phyloP scores from a whole-genome alignment of 2,113 vertebrate genomes.

The Dascyllus trimaculatus region DNA sequence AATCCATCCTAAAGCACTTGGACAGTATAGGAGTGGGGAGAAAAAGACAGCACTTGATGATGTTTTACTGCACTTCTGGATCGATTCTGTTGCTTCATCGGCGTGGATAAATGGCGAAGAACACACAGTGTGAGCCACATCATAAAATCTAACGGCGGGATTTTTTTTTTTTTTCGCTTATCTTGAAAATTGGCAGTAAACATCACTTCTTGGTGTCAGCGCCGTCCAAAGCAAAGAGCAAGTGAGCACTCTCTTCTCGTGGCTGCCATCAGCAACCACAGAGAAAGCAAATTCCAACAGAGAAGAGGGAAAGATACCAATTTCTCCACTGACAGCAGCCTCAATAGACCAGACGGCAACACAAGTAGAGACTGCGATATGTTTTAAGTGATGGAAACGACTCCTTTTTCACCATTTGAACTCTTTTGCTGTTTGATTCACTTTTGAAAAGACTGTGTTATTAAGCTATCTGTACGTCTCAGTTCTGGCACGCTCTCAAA shows the following conservation, averaged over 20 bases:
- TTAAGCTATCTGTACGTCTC: conserved; percentile 24
- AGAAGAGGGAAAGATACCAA: conserved; percentile 26
- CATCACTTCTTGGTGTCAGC: conserved; percentile 5
- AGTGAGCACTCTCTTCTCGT: conserved; percentile 9
- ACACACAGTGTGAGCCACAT: conserved; percentile 1
- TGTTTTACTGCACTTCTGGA: not conserved
- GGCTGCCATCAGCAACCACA: conserved; percentile 27
- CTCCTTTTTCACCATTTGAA: conserved; percentile 12
- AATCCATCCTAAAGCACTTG: not conserved
- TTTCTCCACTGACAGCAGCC: conserved; percentile 29
- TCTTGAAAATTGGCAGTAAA: conserved; percentile 18
- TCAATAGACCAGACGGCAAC: conserved; percentile 1
- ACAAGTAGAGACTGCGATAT: not conserved
- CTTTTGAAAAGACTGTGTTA: not conserved
- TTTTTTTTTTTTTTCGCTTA: conserved; percentile 2
- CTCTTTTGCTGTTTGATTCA: conserved; percentile 11
- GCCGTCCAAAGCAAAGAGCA: not conserved
- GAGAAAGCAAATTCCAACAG: conserved; percentile 40
- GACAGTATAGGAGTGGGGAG: not conserved
- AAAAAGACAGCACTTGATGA: not conserved
- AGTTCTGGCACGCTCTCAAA: conserved; percentile 4
- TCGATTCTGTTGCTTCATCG: conserved; percentile 1
- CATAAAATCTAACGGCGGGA: conserved; percentile 1
- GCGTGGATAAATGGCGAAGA: conserved; percentile 4
- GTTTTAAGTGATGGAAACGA: conserved; percentile 5